Evolutionary conservation across 2,797 vertebrate genomes (phyloP).

Genomic region (Carcharodon carcharias): DNA sequence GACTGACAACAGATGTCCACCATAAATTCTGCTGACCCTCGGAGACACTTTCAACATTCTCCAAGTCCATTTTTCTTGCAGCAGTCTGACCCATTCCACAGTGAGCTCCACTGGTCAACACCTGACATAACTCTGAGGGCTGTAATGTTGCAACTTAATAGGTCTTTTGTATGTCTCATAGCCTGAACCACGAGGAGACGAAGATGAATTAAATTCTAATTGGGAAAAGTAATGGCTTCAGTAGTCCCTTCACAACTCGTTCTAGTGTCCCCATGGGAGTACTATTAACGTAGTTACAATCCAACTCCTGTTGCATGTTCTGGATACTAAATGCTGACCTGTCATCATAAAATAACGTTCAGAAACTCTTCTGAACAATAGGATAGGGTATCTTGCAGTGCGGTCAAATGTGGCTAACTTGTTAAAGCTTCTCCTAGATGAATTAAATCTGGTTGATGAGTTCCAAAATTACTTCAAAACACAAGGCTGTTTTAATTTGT

Average conservation of each 20-base stretch:
- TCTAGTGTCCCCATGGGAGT: conserved; percentile 65
- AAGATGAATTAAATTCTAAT: conserved; percentile 78
- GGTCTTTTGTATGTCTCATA: conserved; percentile 55
- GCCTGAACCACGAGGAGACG: conserved; percentile 59
- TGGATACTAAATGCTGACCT: conserved; percentile 55
- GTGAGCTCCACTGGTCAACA: conserved; percentile 63
- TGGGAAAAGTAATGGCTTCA: conserved; percentile 70
- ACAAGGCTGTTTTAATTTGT: not conserved
- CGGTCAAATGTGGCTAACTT: not conserved
- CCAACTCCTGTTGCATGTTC: conserved; percentile 70
- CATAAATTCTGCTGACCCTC: conserved; percentile 76
- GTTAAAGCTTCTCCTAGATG: not conserved
- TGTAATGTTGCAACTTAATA: conserved; percentile 61
- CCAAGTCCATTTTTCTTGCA: conserved; percentile 51
- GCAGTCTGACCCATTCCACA: conserved; percentile 45
- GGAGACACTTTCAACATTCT: conserved; percentile 61
- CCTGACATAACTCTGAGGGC: conserved; percentile 81
- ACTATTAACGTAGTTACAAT: conserved; percentile 66
- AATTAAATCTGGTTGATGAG: not conserved
- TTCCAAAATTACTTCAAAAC: not conserved
- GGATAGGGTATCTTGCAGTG: not conserved
- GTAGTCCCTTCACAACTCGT: conserved; percentile 55
- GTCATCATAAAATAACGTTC: conserved; percentile 27
- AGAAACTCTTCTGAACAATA: not conserved
- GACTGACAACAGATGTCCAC: conserved; percentile 85